These are phyloP conservation scores for Eunapius fragilis DNA, from an alignment of 37 sponge, comb jelly and placozoan species.

Conservation along the genomic window DNA sequence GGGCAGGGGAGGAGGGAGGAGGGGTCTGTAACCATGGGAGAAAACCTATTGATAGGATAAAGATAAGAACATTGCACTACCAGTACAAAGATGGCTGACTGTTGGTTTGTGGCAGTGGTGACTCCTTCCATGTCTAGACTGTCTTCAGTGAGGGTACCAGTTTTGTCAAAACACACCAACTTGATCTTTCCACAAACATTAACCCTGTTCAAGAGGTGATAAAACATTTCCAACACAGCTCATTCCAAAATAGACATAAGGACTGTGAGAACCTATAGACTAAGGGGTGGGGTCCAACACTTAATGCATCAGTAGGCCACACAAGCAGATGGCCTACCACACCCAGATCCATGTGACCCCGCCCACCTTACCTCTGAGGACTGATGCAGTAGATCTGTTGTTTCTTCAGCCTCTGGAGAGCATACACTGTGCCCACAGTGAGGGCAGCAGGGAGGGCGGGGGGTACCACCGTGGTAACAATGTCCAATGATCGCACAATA, in stretches of 20 bases:
- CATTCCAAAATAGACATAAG: too few relatives aligned
- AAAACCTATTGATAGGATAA: conserved; percentile 19
- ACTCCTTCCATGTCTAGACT: conserved; percentile 76
- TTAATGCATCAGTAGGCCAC: too few relatives aligned
- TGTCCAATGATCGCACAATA: conserved; percentile 73
- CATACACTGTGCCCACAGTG: conserved; percentile 93
- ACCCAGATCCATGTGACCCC: neutral
- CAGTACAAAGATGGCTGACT: neutral
- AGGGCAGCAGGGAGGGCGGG: conserved; percentile 96
- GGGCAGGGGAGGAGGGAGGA: conserved; percentile 17
- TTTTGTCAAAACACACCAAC: conserved; percentile 96
- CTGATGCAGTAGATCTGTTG: conserved; percentile 92
- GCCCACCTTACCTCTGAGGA: conserved; percentile 79
- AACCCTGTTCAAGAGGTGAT: conserved; percentile 34
- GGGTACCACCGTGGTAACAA: conserved; percentile 90
- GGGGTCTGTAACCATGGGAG: conserved; percentile 36
- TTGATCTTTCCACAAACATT: conserved; percentile 94
- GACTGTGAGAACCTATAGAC: too few relatives aligned
- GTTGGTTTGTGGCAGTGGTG: neutral
- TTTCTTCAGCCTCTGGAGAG: conserved; percentile 81
- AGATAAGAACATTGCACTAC: neutral
- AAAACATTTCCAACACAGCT: neutral
- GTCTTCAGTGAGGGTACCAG: conserved; percentile 97
- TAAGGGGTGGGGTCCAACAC: too few relatives aligned
- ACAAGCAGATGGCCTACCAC: neutral